A percentile compares a stretch with the other conserved stretches of the same genome.
Conservation (phyloP, 2,888 invertebrate species). For the Catocala nupta region DNA sequence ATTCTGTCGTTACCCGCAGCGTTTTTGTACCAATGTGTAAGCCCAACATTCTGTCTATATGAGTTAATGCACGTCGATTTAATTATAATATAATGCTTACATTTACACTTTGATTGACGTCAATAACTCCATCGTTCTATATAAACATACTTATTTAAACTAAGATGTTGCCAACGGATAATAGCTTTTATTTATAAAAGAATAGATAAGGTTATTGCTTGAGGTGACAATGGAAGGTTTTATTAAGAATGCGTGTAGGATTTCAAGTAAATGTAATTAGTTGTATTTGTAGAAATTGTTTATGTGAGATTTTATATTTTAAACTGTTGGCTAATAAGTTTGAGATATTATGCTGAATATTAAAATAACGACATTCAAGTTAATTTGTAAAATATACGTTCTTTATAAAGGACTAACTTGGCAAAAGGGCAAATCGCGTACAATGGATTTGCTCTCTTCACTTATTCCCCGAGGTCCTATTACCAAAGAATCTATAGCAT, state of each 20-base stretch:
- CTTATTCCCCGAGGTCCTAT: too few species aligned
- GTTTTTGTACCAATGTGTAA: constrained; percentile 11
- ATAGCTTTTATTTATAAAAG: background rate
- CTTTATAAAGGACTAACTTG: too few species aligned
- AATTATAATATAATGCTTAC: constrained; percentile 50
- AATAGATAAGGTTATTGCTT: constrained; percentile 13
- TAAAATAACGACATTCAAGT: too few species aligned
- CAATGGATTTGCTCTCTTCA: too few species aligned
- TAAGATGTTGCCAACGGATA: constrained; percentile 2
- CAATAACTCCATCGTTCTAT: constrained; percentile 32
- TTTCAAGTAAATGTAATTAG: constrained; percentile 39
- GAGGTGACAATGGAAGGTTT: constrained; percentile 3
- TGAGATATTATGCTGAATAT: too few species aligned
- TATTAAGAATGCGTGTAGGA: constrained; percentile 31
- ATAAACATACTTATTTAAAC: constrained; percentile 27
- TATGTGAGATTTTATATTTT: constrained; percentile 6
- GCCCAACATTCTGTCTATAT: background rate
- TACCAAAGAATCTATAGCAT: too few species aligned
- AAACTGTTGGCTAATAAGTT: constrained; percentile 3
- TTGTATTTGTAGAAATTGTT: constrained; percentile 22
- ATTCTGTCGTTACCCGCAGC: background rate
- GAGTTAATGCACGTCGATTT: constrained; percentile 39
- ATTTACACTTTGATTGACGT: constrained; percentile 44
- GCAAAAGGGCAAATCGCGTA: too few species aligned
- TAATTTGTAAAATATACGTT: too few species aligned